Percentiles rank a stretch among this genome's conserved stretches.
phyloP scores from a whole-genome alignment of 2,888 invertebrate species.

The Drosophila algonquin region DNA sequence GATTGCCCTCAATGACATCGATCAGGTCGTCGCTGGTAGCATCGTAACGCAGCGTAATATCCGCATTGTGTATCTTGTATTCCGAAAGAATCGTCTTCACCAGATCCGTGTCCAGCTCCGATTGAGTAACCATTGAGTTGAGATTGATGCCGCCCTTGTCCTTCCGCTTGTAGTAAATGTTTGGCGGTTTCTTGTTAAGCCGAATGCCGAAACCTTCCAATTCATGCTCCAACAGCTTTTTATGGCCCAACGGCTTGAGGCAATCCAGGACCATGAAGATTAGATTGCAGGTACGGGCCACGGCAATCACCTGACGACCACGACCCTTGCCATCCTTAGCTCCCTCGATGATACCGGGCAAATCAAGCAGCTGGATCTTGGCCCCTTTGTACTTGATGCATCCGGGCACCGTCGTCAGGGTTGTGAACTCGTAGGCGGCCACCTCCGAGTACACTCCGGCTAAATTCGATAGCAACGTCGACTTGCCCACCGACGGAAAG shows the following conservation, averaged over 20 bases:
- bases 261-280: conserved; percentile 99
- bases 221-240: conserved; percentile 97
- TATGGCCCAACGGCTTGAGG: conserved; percentile 98
- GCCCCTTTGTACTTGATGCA: conserved; percentile 99
- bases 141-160: conserved; percentile 99
- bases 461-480: conserved; percentile 96
- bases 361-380: conserved; percentile 98
- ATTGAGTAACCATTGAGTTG: conserved; percentile 94
- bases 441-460: conserved; percentile 99
- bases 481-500: conserved; percentile 99
- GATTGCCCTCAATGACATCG: conserved; percentile 99
- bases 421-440: conserved; percentile 99
- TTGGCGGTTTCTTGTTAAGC: conserved; percentile 97
- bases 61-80: conserved; percentile 99
- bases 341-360: conserved; percentile 99
- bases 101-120: conserved; percentile 96
- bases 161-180: conserved; percentile 97
- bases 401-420: conserved; percentile 99
- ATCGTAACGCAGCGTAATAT: conserved; percentile 96
- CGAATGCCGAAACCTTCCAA: conserved; percentile 99
- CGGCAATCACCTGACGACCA: conserved; percentile 99
- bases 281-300: conserved; percentile 98
- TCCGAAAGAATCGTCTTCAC: conserved; percentile 98
- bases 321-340: conserved; percentile 99
- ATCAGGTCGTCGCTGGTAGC: conserved; percentile 99